Conservation (phyloP, 2,888 invertebrate genomes). For the Acanthosepion lycidas region DNA sequence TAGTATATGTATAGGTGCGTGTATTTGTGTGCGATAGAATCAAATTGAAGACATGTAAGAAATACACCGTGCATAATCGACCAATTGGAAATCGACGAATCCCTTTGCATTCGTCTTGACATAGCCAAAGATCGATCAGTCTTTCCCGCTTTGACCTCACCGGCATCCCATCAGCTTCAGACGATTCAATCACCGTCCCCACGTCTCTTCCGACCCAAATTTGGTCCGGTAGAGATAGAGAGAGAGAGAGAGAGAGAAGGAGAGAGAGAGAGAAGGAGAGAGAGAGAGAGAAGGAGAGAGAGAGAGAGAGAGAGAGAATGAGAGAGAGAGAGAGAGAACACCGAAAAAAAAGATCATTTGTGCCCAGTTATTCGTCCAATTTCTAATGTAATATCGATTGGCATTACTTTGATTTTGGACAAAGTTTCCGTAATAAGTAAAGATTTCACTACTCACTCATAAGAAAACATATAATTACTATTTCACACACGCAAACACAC, state of each 20-base stretch:
- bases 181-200: neutral
- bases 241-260: neutral
- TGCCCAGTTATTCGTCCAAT: neutral
- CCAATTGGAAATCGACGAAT: neutral
- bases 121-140: neutral
- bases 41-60: neutral
- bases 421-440: neutral
- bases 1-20: neutral
- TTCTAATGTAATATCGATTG: neutral
- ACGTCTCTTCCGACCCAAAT: too few species aligned
- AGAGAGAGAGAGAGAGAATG: neutral
- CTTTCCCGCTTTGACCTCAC: neutral
- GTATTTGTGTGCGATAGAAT: neutral
- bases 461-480: too few species aligned
- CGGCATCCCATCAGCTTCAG: neutral
- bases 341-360: neutral
- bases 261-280: neutral
- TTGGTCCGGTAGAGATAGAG: too few species aligned
- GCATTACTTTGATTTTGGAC: neutral
- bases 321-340: neutral
- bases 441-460: neutral
- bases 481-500: too few species aligned
- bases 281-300: neutral
- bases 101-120: neutral
- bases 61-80: neutral